phyloP scores from a whole-genome alignment of 2,797 vertebrate species.

The Semotilus atromaculatus region DNA sequence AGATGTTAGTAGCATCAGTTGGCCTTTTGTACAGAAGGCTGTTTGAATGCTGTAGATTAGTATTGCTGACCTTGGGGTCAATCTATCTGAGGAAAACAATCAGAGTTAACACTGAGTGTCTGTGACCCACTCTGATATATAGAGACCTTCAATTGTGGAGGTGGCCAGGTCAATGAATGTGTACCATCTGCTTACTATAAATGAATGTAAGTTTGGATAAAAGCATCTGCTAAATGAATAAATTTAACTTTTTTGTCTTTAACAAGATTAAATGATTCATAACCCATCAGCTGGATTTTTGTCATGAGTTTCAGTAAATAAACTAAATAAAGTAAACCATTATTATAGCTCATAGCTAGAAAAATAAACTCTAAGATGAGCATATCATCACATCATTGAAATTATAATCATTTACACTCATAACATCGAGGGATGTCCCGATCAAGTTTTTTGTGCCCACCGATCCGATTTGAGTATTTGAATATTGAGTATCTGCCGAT shows the following conservation, averaged over 20 bases:
- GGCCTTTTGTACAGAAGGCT: not conserved
- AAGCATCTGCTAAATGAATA: not conserved
- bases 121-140: constrained; percentile 23
- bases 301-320: not conserved
- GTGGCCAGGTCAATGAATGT: constrained; percentile 37
- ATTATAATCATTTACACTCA: not conserved
- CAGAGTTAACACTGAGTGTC: constrained; percentile 14
- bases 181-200: constrained; percentile 43
- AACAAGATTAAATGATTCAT: not conserved
- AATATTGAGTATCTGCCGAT: too few relatives aligned
- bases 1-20: constrained; percentile 30
- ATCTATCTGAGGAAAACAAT: constrained; percentile 29
- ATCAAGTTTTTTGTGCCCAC: not conserved
- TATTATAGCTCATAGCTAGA: not conserved
- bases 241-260: not conserved
- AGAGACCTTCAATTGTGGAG: constrained; percentile 3
- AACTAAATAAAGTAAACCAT: too few relatives aligned
- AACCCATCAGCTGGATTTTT: not conserved
- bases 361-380: not conserved
- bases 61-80: constrained; percentile 35
- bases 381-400: too few relatives aligned
- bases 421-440: not conserved
- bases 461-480: too few relatives aligned
- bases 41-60: not conserved
- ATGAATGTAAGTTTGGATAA: not conserved